phyloP scores from a whole-genome alignment of 2,888 invertebrate species.

The Hydroisotoma schaefferi region DNA sequence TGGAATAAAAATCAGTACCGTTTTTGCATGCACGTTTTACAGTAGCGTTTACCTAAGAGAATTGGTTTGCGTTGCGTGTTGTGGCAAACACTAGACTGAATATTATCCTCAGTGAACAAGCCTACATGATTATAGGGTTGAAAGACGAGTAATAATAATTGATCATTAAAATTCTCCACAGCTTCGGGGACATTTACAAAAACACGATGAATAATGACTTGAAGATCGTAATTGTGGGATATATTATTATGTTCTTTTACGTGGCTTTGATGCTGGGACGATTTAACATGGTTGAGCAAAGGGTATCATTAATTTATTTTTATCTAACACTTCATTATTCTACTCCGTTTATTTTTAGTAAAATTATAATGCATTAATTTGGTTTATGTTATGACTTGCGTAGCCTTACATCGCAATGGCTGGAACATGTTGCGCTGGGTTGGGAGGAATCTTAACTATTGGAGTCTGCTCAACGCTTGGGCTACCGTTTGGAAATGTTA shows the following conservation, averaged over 20 bases:
- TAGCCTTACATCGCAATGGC: constrained; percentile 64
- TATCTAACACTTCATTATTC: not conserved
- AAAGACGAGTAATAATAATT: too few species aligned
- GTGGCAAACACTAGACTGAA: too few species aligned
- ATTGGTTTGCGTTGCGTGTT: too few species aligned
- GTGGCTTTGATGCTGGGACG: constrained; percentile 68
- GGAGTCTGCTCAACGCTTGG: constrained; percentile 69
- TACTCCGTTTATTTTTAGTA: not conserved
- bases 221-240: constrained; percentile 65
- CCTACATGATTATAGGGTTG: too few species aligned
- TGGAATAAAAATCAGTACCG: too few species aligned
- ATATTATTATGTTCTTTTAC: constrained; percentile 68
- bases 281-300: constrained; percentile 69
- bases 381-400: constrained; percentile 32
- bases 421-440: constrained; percentile 67
- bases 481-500: constrained; percentile 73
- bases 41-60: too few species aligned
- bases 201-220: constrained; percentile 69
- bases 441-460: constrained; percentile 64
- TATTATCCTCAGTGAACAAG: too few species aligned
- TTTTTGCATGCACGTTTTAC: too few species aligned
- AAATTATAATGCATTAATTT: constrained; percentile 2
- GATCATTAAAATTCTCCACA: too few species aligned
- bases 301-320: constrained; percentile 54
- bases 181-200: constrained; percentile 71